A percentile compares a stretch with the other conserved stretches of the same genome.
phyloP scores from a whole-genome alignment of 2,113 vertebrate species.

The Peromyscus californicus region DNA sequence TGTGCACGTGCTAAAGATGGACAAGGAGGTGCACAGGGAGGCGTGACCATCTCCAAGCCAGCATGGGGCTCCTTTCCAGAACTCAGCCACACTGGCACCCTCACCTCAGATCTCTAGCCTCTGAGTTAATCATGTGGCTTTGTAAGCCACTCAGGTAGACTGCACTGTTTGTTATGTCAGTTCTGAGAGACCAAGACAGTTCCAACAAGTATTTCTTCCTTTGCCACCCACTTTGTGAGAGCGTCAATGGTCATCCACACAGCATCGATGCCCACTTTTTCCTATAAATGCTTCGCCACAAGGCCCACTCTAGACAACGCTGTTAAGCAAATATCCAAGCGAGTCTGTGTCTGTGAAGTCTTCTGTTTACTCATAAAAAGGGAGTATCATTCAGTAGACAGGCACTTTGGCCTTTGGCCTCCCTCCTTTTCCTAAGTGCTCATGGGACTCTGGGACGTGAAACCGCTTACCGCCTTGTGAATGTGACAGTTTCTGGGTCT shows the following conservation, averaged over 20 bases:
- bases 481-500: not conserved
- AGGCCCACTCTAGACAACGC: not conserved
- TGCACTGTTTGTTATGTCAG: not conserved
- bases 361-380: not conserved
- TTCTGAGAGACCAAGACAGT: not conserved
- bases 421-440: not conserved
- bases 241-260: no score
- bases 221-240: not conserved
- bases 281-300: not conserved
- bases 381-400: not conserved
- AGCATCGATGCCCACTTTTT: not conserved
- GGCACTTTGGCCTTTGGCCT: not conserved
- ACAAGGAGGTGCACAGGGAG: accelerated
- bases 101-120: not conserved
- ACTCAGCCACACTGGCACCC: not conserved
- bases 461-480: not conserved
- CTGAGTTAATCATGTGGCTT: no score
- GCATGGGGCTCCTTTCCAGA: no score
- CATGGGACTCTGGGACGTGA: not conserved
- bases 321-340: not conserved
- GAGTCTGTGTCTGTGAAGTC: not conserved
- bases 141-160: not conserved
- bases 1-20: not conserved
- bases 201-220: not conserved
- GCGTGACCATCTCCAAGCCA: not conserved